Percentiles rank a stretch among this genome's conserved stretches.
These are phyloP conservation scores for Porphyrio hochstetteri DNA, from an alignment of 2,113 vertebrate genomes.

Conservation along the genomic window DNA sequence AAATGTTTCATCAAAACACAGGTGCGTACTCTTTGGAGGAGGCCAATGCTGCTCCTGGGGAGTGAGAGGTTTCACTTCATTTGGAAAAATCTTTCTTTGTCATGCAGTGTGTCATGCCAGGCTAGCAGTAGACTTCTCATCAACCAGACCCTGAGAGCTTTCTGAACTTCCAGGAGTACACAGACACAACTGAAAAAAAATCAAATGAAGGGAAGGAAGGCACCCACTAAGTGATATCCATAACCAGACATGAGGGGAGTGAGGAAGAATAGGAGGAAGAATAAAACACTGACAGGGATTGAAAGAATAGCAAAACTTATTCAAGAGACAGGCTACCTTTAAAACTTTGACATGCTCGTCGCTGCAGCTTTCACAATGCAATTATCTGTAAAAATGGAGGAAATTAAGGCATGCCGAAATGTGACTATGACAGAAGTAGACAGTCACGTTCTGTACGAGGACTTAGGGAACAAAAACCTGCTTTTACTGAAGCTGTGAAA, in stretches of 20 bases:
- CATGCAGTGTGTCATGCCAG: background rate
- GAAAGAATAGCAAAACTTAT: background rate
- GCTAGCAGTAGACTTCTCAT: background rate
- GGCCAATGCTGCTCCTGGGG: background rate
- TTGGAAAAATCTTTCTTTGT: background rate
- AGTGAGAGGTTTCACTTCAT: background rate
- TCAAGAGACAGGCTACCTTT: background rate
- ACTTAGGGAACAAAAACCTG: background rate
- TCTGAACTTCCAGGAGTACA: background rate
- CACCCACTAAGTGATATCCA: background rate
- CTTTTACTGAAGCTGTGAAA: constrained; percentile 5
- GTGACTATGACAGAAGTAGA: background rate
- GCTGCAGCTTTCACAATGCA: constrained; percentile 1
- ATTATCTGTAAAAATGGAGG: background rate
- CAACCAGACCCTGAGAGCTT: background rate
- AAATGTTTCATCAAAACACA: background rate
- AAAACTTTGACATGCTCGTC: background rate
- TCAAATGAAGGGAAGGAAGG: background rate
- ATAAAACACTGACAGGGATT: background rate
- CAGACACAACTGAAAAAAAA: background rate
- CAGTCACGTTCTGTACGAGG: background rate
- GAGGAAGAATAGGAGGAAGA: background rate
- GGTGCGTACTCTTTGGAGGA: background rate
- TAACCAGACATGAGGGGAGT: background rate
- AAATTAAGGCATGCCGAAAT: constrained; percentile 9